A percentile compares a stretch with the other conserved stretches of the same genome.
Evolutionary conservation across 2,797 vertebrate genomes (phyloP).

Genomic region (Gymnoscopelus braueri): DNA sequence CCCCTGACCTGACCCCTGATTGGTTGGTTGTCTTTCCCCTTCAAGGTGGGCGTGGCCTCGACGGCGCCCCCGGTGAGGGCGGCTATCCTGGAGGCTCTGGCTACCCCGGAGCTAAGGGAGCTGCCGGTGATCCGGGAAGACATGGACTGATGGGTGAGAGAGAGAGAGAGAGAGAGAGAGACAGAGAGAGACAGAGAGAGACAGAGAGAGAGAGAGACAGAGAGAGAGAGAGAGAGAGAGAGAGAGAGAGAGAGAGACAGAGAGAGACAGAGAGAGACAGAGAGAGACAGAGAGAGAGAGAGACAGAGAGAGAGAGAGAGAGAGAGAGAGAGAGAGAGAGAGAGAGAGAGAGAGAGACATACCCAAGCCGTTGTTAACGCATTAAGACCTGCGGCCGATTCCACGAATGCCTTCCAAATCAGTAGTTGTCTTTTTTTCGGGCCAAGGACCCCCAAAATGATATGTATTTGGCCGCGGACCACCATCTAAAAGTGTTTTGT

Average conservation of each 20-base stretch:
- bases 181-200: too few relatives aligned
- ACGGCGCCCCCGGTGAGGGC: constrained; percentile 83
- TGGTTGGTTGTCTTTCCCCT: constrained; percentile 11
- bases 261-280: too few relatives aligned
- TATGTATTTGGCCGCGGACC: too few relatives aligned
- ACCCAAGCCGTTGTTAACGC: too few relatives aligned
- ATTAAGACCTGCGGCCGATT: too few relatives aligned
- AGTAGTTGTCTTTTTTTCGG: too few relatives aligned
- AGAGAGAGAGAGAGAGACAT: neutral
- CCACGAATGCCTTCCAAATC: too few relatives aligned
- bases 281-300: constrained; percentile 29
- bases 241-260: neutral
- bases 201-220: neutral
- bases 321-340: neutral
- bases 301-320: constrained; percentile 40
- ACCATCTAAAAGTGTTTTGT: too few relatives aligned
- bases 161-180: neutral
- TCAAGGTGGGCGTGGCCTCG: constrained; percentile 80
- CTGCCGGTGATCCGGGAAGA: constrained; percentile 83
- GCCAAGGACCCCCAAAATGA: too few relatives aligned
- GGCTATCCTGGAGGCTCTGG: constrained; percentile 85
- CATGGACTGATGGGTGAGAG: constrained; percentile 85
- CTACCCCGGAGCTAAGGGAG: constrained; percentile 82
- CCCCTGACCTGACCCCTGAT: neutral
- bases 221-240: neutral